Conservation (phyloP, 2,113 vertebrate species). For the Anolis sagrei region DNA sequence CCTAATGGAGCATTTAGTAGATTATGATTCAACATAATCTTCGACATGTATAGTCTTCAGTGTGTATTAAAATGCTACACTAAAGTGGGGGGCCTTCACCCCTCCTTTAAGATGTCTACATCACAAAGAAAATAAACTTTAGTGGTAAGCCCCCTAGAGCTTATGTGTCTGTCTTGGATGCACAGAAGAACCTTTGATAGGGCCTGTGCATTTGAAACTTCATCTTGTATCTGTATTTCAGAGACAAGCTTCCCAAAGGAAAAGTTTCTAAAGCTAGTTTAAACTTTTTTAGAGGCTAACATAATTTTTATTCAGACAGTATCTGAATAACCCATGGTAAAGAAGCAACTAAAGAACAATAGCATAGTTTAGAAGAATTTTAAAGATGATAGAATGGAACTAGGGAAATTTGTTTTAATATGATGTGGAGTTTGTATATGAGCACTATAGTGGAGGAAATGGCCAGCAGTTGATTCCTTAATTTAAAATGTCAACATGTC, state of each 20-base stretch:
- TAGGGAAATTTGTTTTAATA: slow-evolving; percentile 23
- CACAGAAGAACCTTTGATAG: slow-evolving; percentile 34
- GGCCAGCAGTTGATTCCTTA: not conserved
- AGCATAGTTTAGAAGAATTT: slow-evolving; percentile 30
- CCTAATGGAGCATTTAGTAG: slow-evolving; percentile 50
- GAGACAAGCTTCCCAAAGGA: slow-evolving; percentile 26
- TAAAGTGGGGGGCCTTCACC: slow-evolving; percentile 47
- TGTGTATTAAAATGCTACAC: slow-evolving; percentile 60
- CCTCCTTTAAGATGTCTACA: slow-evolving; percentile 48
- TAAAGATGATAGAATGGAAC: slow-evolving; percentile 29
- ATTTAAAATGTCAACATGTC: not conserved
- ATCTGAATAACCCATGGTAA: slow-evolving; percentile 42
- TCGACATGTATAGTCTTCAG: slow-evolving; percentile 50
- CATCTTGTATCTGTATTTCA: slow-evolving; percentile 30
- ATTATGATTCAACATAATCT: not conserved
- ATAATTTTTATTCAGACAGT: slow-evolving; percentile 29
- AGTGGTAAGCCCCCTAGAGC: not conserved
- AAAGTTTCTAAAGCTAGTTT: slow-evolving; percentile 24
- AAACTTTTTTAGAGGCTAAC: not conserved
- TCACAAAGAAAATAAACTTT: slow-evolving; percentile 23
- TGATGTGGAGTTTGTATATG: not conserved
- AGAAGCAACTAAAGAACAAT: slow-evolving; percentile 33
- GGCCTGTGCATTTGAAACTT: slow-evolving; percentile 44
- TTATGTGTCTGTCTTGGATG: slow-evolving; percentile 33
- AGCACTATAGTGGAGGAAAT: not conserved